Evolutionary conservation across 1,140 invertebrate genomes (phyloP).

Genomic region (Tetramorium simillimum): DNA sequence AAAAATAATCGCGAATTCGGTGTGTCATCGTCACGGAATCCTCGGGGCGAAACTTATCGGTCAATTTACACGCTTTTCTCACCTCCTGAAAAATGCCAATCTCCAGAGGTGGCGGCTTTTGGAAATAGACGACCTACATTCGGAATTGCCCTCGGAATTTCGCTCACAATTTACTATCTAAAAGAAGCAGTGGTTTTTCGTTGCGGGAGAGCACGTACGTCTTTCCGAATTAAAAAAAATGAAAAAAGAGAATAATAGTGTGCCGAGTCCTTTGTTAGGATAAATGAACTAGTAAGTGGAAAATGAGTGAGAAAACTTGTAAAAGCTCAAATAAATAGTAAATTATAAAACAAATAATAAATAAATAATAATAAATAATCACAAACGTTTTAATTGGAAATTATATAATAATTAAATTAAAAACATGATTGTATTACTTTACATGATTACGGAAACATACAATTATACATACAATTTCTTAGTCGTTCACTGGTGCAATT

Average conservation of each 20-base stretch:
- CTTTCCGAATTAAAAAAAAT: constrained; percentile 22
- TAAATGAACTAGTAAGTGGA: background rate
- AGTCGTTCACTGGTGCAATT: background rate
- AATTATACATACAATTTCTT: background rate
- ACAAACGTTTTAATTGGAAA: background rate
- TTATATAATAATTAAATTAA: background rate
- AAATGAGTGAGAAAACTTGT: background rate
- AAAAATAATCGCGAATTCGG: constrained; percentile 27
- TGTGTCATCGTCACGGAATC: constrained; percentile 14
- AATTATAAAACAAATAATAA: background rate
- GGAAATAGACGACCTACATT: constrained; percentile 40
- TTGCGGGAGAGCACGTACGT: constrained; percentile 13
- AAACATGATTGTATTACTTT: background rate
- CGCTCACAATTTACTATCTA: constrained; percentile 41
- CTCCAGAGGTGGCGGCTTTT: constrained; percentile 25
- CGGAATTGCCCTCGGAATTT: constrained; percentile 39
- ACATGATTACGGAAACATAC: background rate
- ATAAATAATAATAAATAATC: background rate
- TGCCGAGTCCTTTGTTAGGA: background rate
- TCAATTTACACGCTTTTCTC: constrained; percentile 32
- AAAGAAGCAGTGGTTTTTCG: constrained; percentile 45
- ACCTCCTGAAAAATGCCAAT: constrained; percentile 27
- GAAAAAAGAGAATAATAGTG: constrained; percentile 1
- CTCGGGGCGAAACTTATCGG: constrained; percentile 13
- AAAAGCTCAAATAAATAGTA: constrained; percentile 1